Evolutionary conservation across 2,113 vertebrate genomes (phyloP).

Genomic region (Entelurus aequoreus): DNA sequence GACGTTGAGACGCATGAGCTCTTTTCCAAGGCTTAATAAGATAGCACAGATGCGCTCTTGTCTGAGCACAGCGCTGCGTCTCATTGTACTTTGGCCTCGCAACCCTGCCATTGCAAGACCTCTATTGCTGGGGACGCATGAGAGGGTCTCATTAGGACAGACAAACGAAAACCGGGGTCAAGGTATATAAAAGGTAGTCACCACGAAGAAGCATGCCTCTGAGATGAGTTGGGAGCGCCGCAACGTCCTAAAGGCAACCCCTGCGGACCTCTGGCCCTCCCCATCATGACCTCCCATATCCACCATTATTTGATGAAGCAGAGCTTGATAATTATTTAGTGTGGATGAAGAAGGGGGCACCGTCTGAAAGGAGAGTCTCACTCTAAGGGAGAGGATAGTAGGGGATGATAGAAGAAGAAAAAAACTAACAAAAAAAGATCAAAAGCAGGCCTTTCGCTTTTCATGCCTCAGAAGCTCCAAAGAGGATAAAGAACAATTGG

Average conservation of each 20-base stretch:
- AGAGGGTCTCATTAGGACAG: conserved; percentile 91
- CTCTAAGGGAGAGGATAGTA: conserved; percentile 82
- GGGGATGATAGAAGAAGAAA: conserved; percentile 74
- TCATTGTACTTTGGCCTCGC: conserved; percentile 74
- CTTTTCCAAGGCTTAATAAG: conserved; percentile 70
- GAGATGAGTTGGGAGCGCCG: conserved; percentile 84
- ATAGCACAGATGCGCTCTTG: conserved; percentile 74
- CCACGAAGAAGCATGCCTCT: conserved; percentile 85
- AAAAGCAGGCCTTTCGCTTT: conserved; percentile 98
- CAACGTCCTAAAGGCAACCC: conserved; percentile 64
- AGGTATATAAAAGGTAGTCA: conserved; percentile 94
- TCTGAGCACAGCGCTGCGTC: conserved; percentile 60
- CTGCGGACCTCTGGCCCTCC: conserved; percentile 88
- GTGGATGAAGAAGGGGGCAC: conserved; percentile 84
- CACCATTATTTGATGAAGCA: conserved; percentile 92
- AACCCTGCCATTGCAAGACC: conserved; percentile 64
- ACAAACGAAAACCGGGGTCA: conserved; percentile 96
- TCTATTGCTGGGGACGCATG: conserved; percentile 59
- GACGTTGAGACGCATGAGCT: conserved; percentile 67
- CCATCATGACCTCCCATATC: conserved; percentile 91
- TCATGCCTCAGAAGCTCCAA: conserved; percentile 98
- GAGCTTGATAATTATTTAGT: conserved; percentile 99
- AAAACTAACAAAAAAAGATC: conserved; percentile 81
- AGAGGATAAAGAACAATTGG: conserved; percentile 98
- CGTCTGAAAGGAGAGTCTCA: conserved; percentile 92